Evolutionary conservation across 2,888 invertebrate genomes (phyloP).

Genomic region (Phytoseiulus persimilis): DNA sequence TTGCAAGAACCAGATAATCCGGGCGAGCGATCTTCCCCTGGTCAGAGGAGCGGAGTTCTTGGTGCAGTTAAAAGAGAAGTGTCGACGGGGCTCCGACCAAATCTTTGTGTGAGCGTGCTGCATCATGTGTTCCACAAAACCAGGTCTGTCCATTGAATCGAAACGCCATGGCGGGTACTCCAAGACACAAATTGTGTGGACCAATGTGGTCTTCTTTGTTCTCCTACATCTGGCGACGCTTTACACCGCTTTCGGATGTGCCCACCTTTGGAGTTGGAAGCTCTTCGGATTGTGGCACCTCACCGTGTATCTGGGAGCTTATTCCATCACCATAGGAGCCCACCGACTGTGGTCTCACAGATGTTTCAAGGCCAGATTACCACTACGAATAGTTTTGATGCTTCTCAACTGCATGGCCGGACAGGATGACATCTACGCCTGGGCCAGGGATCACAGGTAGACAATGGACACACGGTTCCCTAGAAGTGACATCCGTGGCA

Average conservation of each 20-base stretch:
- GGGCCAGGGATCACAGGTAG: constrained; percentile 50
- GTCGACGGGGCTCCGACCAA: too few species aligned
- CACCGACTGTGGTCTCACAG: constrained; percentile 42
- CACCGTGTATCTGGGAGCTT: not conserved
- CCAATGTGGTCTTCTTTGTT: not conserved
- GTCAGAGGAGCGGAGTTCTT: too few species aligned
- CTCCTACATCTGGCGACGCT: not conserved
- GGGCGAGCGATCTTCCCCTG: too few species aligned
- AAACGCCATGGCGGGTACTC: not conserved
- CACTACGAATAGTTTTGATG: constrained; percentile 41
- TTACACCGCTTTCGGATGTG: not conserved
- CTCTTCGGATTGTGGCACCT: not conserved
- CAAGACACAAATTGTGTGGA: not conserved
- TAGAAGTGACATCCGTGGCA: not conserved
- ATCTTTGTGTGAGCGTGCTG: not conserved
- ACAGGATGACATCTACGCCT: constrained; percentile 52
- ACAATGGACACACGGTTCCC: not conserved
- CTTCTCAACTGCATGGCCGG: constrained; percentile 22
- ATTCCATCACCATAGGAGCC: constrained; percentile 40
- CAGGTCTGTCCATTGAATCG: not conserved
- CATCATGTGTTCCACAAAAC: not conserved
- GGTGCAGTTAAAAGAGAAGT: too few species aligned
- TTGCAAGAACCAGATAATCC: too few species aligned
- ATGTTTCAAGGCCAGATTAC: constrained; percentile 41
- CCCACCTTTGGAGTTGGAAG: not conserved